Evolutionary conservation across 1,140 invertebrate genomes (phyloP).

Genomic region (Rhyacophila brunnea): DNA sequence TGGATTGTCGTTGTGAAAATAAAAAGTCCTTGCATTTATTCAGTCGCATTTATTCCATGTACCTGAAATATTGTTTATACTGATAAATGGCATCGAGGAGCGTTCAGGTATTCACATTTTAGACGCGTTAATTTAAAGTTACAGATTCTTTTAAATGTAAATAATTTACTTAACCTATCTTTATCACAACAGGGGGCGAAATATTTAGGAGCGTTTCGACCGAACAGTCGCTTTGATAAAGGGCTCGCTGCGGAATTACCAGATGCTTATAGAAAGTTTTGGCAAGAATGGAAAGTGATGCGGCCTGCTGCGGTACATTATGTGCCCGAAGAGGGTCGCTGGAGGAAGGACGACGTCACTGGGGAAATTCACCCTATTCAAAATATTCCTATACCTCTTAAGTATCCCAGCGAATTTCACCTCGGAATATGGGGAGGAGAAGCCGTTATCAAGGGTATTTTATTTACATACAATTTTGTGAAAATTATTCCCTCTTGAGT

Average conservation of each 20-base stretch:
- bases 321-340: constrained; percentile 71
- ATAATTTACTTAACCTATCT: too few relatives aligned
- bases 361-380: constrained; percentile 71
- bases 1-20: too few relatives aligned
- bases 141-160: too few relatives aligned
- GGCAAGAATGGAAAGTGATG: constrained; percentile 76
- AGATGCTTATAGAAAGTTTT: constrained; percentile 84
- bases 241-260: constrained; percentile 71
- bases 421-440: constrained; percentile 95
- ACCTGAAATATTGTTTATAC: too few relatives aligned
- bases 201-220: constrained; percentile 45
- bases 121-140: too few relatives aligned
- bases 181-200: constrained; percentile 33
- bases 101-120: too few relatives aligned
- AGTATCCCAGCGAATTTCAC: constrained; percentile 77
- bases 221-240: constrained; percentile 55
- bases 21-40: too few relatives aligned
- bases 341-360: constrained; percentile 68
- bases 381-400: constrained; percentile 76
- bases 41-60: too few relatives aligned
- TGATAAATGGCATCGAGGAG: too few relatives aligned
- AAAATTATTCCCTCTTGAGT: too few relatives aligned
- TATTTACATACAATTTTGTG: too few relatives aligned
- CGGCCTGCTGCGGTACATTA: constrained; percentile 83
- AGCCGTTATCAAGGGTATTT: constrained; percentile 73